Percentiles rank a stretch among this genome's conserved stretches.
Evolutionary conservation across 1,140 invertebrate genomes (phyloP).

Genomic region (Mercenaria mercenaria): DNA sequence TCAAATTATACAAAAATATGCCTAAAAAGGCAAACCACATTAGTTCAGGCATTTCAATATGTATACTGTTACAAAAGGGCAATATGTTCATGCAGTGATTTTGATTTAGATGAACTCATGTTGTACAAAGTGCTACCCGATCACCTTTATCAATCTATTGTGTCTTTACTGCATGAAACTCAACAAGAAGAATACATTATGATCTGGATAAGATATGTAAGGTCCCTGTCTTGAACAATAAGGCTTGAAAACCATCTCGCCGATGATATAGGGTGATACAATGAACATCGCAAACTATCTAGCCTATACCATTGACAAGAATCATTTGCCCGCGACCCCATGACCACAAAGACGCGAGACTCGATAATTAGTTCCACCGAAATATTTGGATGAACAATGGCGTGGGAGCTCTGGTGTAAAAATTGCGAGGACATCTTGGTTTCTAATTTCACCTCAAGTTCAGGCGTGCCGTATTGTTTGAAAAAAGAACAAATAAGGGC

Average conservation of each 20-base stretch:
- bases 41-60: not conserved
- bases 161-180: not conserved
- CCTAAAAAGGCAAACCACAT: not conserved
- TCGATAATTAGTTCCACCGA: not conserved
- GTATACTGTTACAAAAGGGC: not conserved
- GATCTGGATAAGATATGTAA: conserved; percentile 11
- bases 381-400: not conserved
- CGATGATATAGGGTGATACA: not conserved
- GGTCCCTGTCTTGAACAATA: conserved; percentile 26
- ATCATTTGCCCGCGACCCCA: conserved; percentile 29
- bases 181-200: not conserved
- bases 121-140: not conserved
- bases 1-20: conserved; percentile 3
- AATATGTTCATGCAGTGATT: not conserved
- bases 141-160: conserved; percentile 10
- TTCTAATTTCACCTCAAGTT: conserved; percentile 3
- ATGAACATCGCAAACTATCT: conserved; percentile 29
- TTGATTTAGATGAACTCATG: conserved; percentile 18
- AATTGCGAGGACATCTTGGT: conserved; percentile 7
- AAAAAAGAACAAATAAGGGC: conserved; percentile 14
- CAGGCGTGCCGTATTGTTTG: conserved; percentile 14
- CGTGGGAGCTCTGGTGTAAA: not conserved
- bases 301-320: not conserved
- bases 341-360: conserved; percentile 29
- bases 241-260: not conserved